These are phyloP conservation scores for Epinephelus awoara DNA, from an alignment of 2,797 vertebrate genomes.

Conservation along the genomic window DNA sequence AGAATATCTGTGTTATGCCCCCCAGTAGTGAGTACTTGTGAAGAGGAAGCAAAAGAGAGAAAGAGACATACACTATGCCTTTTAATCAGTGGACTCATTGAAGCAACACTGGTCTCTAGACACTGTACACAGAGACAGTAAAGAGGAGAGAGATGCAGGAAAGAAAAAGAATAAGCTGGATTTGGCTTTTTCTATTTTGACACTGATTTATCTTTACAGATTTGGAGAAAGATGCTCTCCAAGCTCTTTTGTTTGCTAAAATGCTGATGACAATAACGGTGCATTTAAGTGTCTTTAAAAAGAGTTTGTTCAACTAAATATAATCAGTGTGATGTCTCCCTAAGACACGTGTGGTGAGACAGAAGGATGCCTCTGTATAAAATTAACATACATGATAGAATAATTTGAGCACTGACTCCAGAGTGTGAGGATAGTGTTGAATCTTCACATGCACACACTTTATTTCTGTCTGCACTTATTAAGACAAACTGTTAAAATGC, in stretches of 20 bases:
- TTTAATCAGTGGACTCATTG: constrained; percentile 70
- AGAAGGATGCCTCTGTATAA: background rate
- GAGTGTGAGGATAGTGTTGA: background rate
- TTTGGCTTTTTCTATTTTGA: constrained; percentile 26
- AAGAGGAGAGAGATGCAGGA: constrained; percentile 33
- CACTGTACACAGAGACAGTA: constrained; percentile 23
- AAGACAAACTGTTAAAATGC: background rate
- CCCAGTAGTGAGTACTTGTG: constrained; percentile 59
- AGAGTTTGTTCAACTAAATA: constrained; percentile 17
- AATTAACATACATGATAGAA: constrained; percentile 3
- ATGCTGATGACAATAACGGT: constrained; percentile 12
- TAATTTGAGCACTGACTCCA: background rate
- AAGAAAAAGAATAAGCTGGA: constrained; percentile 15
- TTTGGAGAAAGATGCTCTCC: constrained; percentile 25
- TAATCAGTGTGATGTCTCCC: constrained; percentile 7
- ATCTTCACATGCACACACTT: background rate
- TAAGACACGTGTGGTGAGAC: background rate
- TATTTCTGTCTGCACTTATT: background rate
- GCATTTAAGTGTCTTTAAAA: background rate
- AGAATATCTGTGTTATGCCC: constrained; percentile 64
- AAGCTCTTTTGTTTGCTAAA: constrained; percentile 32
- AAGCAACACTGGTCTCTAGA: constrained; percentile 59
- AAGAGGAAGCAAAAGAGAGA: constrained; percentile 60
- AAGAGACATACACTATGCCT: constrained; percentile 48
- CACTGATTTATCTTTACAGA: constrained; percentile 35